Base-by-base conservation (phyloP, 2,797 vertebrate genomes). In the Gephyroberyx darwinii region DNA sequence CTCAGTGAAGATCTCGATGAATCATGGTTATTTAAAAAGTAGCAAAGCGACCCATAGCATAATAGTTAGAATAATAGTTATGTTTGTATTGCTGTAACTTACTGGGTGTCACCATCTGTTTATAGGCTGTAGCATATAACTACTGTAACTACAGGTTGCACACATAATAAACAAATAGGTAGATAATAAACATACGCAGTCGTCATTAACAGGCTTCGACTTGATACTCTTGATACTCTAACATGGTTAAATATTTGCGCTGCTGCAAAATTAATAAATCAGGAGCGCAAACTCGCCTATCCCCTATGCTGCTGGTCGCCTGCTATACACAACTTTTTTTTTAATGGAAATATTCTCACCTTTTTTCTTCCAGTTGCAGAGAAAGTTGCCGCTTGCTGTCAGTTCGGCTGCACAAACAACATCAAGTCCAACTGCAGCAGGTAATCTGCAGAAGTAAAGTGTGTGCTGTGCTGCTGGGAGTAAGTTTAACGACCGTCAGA, bases 291-390 rank as follows among this genome's bases (percentile, higher is more conserved):
- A 10, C 26, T 1, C 3, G 0, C 4, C 43, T 8, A 31, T 45
- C 31, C 26, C 3, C 33, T 9, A 17, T 14, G 13, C 45, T 20
- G 57, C 54, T 59, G 37, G 48, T 65, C 26, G 20, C 31, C 35
- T 7, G 17, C 19, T 50, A 37, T 2, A 8, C 10, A 13, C 14
- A 35, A 37, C 1, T 30, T 33, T 62, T 26, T 2, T 19, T 7
- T 26, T 26, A 26, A 14, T 10, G 30, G 1, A 26, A 14, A 59
- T 54, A 1, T 6, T 31, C 78, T 63, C 71, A 90, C 88, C 88
- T 78, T 53, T 14, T 54, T 6, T 35, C 50, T 26, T 56, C 1
- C 75, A 54, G 74, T 12, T 43, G 50, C 52, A 22, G 39, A 37
- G 17, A 71, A 81, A 84, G 70, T 85, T 84, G 39, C 17, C 8